Base-by-base conservation (phyloP, 2,888 invertebrate species). In the Cinara cedri region DNA sequence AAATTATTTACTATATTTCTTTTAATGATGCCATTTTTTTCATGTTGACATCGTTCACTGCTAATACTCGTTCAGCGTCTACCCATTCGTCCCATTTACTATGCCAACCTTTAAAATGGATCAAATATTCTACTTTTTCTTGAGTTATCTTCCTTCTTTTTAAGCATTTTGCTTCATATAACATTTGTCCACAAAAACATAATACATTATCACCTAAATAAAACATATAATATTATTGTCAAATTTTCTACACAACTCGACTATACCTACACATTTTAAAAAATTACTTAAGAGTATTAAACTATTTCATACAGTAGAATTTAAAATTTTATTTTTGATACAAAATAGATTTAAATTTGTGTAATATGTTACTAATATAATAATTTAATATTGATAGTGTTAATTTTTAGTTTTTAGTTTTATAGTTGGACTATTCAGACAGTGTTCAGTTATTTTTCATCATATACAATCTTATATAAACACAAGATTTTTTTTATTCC, bases 41-140 rank as follows among this genome's bases (percentile, higher is more conserved):
- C 4, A 95, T 90, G 85, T 96, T 96, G 1, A 92, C 91, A 83
- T 96, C 95, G 87, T 94, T 96, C 85, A 91, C 93, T 85, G 96
- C 96, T 81, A 97, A 86, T 9, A 97, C 94, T 83, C 97, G 88
- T 84, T 91, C 93, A 85, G 97, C 96, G 0, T 95, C 94, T 6
- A 97, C 97, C 96, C 93, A 94, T 85, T 94, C 94, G 84, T 94
- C 94, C 94, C 93, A 97, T 96, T 95, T 97, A 88, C 97, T 98
- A 85, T 96, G 98, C 98, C 98, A 98, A 1, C 97, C 97, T 83
- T 96, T 96, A 86, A 98, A 98, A 86, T 98, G 98, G 82, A 98
- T 96, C 81, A 95, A 91, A 87, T 97, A 97, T 85, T 94, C 91
- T 11, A 94, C 89, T 86, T 92, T 91, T 1, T 62, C 81, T 21